These are phyloP conservation scores for Drosophila trapezifrons DNA, from an alignment of 1,140 invertebrate genomes.

Conservation along the genomic window DNA sequence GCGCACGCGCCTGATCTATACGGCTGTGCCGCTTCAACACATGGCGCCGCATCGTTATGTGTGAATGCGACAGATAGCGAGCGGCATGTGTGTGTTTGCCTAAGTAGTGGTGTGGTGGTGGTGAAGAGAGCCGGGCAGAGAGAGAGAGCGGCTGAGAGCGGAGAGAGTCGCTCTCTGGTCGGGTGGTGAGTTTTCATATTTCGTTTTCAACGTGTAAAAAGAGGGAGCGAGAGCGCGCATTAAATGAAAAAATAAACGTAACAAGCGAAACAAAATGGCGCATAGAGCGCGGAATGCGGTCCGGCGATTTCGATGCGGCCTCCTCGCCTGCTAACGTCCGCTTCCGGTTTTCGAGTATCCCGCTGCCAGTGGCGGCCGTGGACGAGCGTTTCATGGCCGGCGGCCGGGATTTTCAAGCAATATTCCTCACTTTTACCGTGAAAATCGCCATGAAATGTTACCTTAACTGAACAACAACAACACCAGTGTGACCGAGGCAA, in stretches of 20 bases:
- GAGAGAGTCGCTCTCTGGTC: conserved; percentile 5
- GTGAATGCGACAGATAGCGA: conserved; percentile 12
- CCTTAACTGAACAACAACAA: conserved; percentile 3
- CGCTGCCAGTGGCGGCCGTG: neutral
- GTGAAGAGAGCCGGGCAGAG: conserved; percentile 19
- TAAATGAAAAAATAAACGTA: conserved; percentile 27
- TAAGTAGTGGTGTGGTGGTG: conserved; percentile 13
- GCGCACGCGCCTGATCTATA: conserved; percentile 37
- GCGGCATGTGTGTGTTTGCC: conserved; percentile 11
- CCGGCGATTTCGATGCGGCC: conserved; percentile 15
- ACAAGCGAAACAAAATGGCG: conserved; percentile 42
- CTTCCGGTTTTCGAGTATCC: neutral
- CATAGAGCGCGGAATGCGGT: conserved; percentile 32
- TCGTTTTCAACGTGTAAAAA: conserved; percentile 26
- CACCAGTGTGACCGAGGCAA: neutral
- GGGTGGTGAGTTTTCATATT: conserved; percentile 28
- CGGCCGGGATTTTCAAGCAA: neutral
- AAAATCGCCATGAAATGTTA: conserved; percentile 6
- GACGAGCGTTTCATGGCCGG: neutral
- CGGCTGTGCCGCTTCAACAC: conserved; percentile 12
- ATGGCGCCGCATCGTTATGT: neutral
- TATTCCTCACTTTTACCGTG: conserved; percentile 2
- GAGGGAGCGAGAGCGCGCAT: conserved; percentile 14
- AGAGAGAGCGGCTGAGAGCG: conserved; percentile 11
- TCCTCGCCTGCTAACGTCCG: conserved; percentile 7